Conservation (phyloP, 2,888 invertebrate genomes). For the Rhingia rostrata region DNA sequence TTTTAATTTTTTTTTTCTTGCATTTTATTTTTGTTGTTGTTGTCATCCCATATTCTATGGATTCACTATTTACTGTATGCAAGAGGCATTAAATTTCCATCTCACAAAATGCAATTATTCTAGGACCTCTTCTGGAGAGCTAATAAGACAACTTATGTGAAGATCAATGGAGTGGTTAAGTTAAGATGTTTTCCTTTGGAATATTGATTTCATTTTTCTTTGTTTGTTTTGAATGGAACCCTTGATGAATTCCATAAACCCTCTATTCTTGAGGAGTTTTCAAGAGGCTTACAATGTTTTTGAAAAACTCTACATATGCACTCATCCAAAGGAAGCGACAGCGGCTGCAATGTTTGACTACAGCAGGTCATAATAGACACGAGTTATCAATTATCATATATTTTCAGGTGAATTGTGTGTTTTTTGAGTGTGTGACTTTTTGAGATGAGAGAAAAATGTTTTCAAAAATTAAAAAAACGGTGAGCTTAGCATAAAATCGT, state of each 20-base stretch:
- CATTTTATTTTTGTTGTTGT: neutral
- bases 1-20: neutral
- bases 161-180: conserved; percentile 39
- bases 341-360: conserved; percentile 50
- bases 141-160: conserved; percentile 61
- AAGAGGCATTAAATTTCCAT: conserved; percentile 41
- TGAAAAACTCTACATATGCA: conserved; percentile 22
- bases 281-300: conserved; percentile 66
- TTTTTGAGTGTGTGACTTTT: neutral
- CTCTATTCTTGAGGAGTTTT: conserved; percentile 55
- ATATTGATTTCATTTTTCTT: conserved; percentile 65
- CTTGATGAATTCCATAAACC: conserved; percentile 40
- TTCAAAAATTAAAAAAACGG: no score
- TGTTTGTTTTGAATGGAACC: conserved; percentile 64
- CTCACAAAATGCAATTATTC: conserved; percentile 50
- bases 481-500: no score
- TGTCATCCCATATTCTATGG: neutral
- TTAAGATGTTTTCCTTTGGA: conserved; percentile 37
- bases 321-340: conserved; percentile 60
- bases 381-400: conserved; percentile 45
- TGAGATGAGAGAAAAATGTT: neutral
- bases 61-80: conserved; percentile 29
- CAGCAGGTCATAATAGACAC: conserved; percentile 46
- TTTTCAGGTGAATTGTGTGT: neutral
- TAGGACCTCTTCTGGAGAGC: conserved; percentile 42